Conservation (phyloP, 1,140 invertebrate species). For the Rhizoglyphus robini region DNA sequence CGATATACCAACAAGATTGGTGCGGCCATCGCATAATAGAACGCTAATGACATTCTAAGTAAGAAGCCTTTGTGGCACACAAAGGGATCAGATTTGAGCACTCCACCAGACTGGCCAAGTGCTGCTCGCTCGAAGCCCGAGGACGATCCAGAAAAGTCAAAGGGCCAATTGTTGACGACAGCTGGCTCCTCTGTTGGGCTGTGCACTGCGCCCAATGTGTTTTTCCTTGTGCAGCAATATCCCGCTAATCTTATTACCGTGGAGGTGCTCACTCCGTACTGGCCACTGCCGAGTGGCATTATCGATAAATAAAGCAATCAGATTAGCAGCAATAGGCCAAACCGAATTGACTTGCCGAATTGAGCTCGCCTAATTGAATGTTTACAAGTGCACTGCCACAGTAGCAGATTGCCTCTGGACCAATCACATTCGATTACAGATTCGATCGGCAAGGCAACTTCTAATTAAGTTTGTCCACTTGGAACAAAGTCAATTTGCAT, state of each 20-base stretch:
- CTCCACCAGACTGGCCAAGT: background rate
- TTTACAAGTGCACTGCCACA: background rate
- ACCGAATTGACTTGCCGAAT: background rate
- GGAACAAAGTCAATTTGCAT: too few relatives aligned
- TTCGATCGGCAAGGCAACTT: too few relatives aligned
- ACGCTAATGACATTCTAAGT: conserved; percentile 12
- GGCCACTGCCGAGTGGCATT: conserved; percentile 3
- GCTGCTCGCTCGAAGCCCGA: background rate
- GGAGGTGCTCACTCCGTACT: background rate
- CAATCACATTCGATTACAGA: too few relatives aligned
- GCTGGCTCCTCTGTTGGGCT: background rate
- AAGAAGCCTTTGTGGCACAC: background rate
- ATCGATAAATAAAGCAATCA: conserved; percentile 12
- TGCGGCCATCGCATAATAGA: too few relatives aligned
- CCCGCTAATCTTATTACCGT: conserved; percentile 4
- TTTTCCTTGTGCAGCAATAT: background rate
- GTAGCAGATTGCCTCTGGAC: background rate
- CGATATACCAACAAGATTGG: too few relatives aligned
- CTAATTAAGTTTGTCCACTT: too few relatives aligned
- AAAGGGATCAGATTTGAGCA: too few relatives aligned
- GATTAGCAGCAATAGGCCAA: background rate
- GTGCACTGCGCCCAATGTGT: background rate
- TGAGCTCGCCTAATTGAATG: background rate
- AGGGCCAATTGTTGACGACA: conserved; percentile 14
- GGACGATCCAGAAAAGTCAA: conserved; percentile 12